Evolutionary conservation across 2,797 vertebrate genomes (phyloP), one percentile per base, ranked within the genome.

Genomic region (Syngnathus rostellatus): DNA sequence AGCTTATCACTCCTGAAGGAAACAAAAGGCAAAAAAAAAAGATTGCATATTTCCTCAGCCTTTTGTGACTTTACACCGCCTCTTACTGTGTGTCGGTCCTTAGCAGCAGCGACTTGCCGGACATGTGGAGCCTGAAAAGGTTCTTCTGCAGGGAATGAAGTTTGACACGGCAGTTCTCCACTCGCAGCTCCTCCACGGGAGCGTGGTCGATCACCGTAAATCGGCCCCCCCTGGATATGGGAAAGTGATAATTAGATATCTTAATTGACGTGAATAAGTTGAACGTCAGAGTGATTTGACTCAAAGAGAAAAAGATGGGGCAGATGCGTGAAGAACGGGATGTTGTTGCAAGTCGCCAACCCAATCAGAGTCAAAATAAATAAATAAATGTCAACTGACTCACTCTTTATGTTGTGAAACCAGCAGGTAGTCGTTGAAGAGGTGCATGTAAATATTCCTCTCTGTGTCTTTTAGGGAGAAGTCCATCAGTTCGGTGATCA

Each of bases 381-480:
- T 31, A 31, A 31, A 31, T 5, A 38, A 51, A 31, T 51, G 50
- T 51, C 57, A 62, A 31, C 31, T 31, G 3, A 85, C 97, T 92
- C 85, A 99, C 97, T 99, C 96, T 92, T 93, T 95, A 66, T 91
- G 92, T 68, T 93, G 88, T 8, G 97, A 99, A 53, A 99, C 76
- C 67, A 99, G 84, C 81, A 99, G 86, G 70, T 94, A 93, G 88
- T 99, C 97, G 41, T 94, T 99, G 85, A 99, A 99, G 70, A 99
- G 94, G 73, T 99, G 97, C 65, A 98, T 75, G 82, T 97, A 94
- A 77, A 94, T 78, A 7, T 78, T 93, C 48, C 94, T 92, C 3
- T 94, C 92, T 0, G 79, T 92, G 37, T 95, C 88, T 75, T 95
- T 98, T 69, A 92, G 81, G 41, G 80, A 85, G 74, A 91, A 89